phyloP scores from a whole-genome alignment of 1,140 invertebrate species.

The Lucilia sericata region DNA sequence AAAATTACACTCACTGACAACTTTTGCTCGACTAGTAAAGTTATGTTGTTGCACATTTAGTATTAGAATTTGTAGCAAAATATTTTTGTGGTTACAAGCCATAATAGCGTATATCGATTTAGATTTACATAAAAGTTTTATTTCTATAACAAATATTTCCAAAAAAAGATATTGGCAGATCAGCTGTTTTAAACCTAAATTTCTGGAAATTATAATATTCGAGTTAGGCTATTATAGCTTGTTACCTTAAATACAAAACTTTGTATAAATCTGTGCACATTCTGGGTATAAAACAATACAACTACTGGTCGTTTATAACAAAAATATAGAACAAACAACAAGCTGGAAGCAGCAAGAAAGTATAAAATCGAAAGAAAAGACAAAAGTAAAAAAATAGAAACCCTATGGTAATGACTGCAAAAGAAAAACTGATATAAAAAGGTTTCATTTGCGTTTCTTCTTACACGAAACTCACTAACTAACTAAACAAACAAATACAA shows the following conservation, averaged over 20 bases:
- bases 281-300: slow-evolving; percentile 10
- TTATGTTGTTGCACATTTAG: not conserved
- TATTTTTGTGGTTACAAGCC: too few species aligned
- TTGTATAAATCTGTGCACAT: not conserved
- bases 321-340: too few species aligned
- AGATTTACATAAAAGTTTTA: too few species aligned
- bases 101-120: too few species aligned
- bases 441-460: slow-evolving; percentile 38
- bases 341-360: too few species aligned
- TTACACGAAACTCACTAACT: not conserved
- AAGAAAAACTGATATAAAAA: slow-evolving; percentile 30
- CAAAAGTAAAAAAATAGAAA: not conserved
- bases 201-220: too few species aligned
- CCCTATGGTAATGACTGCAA: slow-evolving; percentile 30
- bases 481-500: not conserved
- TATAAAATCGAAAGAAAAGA: not conserved
- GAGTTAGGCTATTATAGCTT: too few species aligned
- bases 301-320: not conserved
- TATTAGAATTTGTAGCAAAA: not conserved
- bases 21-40: not conserved
- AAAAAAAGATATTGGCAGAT: too few species aligned
- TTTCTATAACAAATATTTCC: too few species aligned
- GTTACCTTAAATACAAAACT: too few species aligned
- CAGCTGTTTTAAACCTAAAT: too few species aligned
- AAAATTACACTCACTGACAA: slow-evolving; percentile 39